Percentiles rank a stretch among this genome's conserved stretches.
These are phyloP conservation scores for Polydrusus cervinus DNA, from an alignment of 2,888 invertebrate species.

Conservation along the genomic window DNA sequence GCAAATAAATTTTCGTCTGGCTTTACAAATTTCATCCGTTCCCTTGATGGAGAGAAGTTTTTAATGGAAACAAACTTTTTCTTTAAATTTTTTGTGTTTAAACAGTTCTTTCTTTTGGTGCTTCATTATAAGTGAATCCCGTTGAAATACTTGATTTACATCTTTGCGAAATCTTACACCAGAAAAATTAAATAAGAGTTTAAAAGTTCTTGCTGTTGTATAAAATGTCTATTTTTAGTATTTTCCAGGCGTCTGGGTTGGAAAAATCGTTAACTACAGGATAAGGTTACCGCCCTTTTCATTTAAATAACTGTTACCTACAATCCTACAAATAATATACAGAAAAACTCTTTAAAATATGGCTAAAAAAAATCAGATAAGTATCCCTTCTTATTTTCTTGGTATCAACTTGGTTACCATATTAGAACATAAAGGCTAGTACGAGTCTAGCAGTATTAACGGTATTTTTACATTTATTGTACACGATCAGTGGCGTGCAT, in stretches of 20 bases:
- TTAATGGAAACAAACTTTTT: constrained; percentile 50
- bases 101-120: constrained; percentile 33
- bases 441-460: too few relatives aligned
- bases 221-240: neutral
- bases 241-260: neutral
- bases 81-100: constrained; percentile 36
- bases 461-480: too few relatives aligned
- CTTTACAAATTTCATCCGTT: constrained; percentile 43
- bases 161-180: constrained; percentile 21
- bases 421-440: too few relatives aligned
- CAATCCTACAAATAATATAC: too few relatives aligned
- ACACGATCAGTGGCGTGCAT: too few relatives aligned
- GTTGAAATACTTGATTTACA: constrained; percentile 37
- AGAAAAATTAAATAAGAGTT: constrained; percentile 32
- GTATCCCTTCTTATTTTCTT: too few relatives aligned
- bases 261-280: neutral
- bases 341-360: too few relatives aligned
- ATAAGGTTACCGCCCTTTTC: neutral
- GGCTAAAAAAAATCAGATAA: too few relatives aligned
- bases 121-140: constrained; percentile 41
- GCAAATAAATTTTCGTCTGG: constrained; percentile 48
- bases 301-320: too few relatives aligned
- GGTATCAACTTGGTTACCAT: too few relatives aligned
- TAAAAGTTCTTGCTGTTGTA: constrained; percentile 5
- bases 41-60: constrained; percentile 33